These are phyloP conservation scores for Druon quercuslanigerum DNA, from an alignment of 1,140 invertebrate species.

Conservation along the genomic window DNA sequence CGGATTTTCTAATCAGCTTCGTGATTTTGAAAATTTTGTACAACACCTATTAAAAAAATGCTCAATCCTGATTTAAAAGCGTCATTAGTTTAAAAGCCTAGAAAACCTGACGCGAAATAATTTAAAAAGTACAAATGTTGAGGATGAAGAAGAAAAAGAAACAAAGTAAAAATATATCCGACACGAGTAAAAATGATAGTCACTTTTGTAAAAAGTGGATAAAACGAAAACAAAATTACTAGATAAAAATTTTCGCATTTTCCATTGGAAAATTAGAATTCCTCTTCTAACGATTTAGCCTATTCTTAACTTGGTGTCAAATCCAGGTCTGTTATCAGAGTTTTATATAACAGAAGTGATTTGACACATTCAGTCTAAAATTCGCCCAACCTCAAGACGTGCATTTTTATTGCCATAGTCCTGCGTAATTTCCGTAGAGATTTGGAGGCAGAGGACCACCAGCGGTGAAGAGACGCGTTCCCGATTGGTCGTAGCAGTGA, in stretches of 20 bases:
- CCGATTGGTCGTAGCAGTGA: conserved; percentile 94
- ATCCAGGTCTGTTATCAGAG: background rate
- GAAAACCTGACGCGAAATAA: too few species aligned
- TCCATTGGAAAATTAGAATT: background rate
- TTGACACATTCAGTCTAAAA: conserved; percentile 26
- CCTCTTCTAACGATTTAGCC: conserved; percentile 2
- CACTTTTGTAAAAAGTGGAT: conserved; percentile 18
- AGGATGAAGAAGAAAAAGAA: too few species aligned
- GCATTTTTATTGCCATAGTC: conserved; percentile 80
- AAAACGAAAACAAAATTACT: background rate
- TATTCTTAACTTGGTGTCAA: background rate
- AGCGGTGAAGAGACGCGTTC: conserved; percentile 93
- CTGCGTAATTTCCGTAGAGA: conserved; percentile 87
- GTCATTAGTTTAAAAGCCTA: too few species aligned
- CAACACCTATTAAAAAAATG: background rate
- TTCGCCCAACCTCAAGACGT: conserved; percentile 19
- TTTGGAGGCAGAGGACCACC: conserved; percentile 94
- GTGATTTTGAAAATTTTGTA: background rate
- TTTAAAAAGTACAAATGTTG: too few species aligned
- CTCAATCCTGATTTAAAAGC: too few species aligned
- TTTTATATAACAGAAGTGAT: conserved; percentile 10
- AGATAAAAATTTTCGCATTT: background rate
- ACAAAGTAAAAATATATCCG: background rate
- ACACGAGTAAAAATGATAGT: background rate
- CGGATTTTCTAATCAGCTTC: background rate